A percentile compares a stretch with the other conserved stretches of the same genome.
phyloP scores from a whole-genome alignment of 2,888 invertebrate genomes.

The Thymelicus lineola region DNA sequence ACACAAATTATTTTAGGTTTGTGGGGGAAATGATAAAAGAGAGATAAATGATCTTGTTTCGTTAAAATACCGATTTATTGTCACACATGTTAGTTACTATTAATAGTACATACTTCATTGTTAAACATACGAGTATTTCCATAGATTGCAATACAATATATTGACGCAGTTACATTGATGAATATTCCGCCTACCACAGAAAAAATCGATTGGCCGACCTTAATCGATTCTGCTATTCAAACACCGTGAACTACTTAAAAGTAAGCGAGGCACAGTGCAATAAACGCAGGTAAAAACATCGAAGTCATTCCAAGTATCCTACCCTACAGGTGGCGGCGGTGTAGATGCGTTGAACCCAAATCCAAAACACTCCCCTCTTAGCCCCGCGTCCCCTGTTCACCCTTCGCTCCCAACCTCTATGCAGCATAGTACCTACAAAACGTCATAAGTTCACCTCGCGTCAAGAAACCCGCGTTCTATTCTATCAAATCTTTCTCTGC shows the following conservation, averaged over 20 bases:
- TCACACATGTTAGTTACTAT: background rate
- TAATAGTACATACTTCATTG: background rate
- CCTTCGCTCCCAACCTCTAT: slow-evolving; percentile 22
- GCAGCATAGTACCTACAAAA: slow-evolving; percentile 14
- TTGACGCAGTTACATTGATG: background rate
- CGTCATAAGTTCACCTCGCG: slow-evolving; percentile 27
- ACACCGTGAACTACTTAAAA: slow-evolving; percentile 1
- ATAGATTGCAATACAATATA: background rate
- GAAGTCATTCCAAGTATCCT: slow-evolving; percentile 43
- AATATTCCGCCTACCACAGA: slow-evolving; percentile 46
- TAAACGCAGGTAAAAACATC: slow-evolving; percentile 33
- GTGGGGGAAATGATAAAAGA: background rate
- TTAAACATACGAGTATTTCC: background rate
- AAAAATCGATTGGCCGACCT: slow-evolving; percentile 2
- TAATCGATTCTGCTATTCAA: slow-evolving; percentile 4
- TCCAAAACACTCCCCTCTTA: slow-evolving; percentile 62
- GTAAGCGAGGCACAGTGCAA: slow-evolving; percentile 7
- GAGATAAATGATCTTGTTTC: background rate
- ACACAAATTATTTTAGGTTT: background rate
- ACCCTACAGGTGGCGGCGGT: slow-evolving; percentile 61
- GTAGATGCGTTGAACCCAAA: slow-evolving; percentile 68
- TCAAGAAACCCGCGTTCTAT: slow-evolving; percentile 33
- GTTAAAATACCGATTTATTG: too few relatives aligned
- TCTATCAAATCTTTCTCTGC: slow-evolving; percentile 20
- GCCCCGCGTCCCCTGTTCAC: slow-evolving; percentile 45